Percentiles rank a stretch among this genome's conserved stretches.
phyloP scores from a whole-genome alignment of 2,888 invertebrate genomes.

The Drosophila mayaguana region DNA sequence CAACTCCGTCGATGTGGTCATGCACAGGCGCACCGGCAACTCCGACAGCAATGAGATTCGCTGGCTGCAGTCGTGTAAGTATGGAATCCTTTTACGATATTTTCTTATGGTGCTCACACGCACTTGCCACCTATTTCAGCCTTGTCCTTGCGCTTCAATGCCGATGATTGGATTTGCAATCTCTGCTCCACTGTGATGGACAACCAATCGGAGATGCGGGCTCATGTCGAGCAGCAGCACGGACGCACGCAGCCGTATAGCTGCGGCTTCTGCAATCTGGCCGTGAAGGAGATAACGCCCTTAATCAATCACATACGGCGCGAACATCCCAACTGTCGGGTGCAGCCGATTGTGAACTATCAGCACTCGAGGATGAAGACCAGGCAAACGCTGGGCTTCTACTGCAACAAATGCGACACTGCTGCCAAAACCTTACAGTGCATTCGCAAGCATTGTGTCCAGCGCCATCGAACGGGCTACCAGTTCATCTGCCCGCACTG shows the following conservation, averaged over 20 bases:
- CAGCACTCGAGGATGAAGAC: constrained; percentile 33
- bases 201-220: not conserved
- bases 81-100: not conserved
- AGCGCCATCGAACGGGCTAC: constrained; percentile 87
- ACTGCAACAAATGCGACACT: constrained; percentile 42
- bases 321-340: constrained; percentile 11
- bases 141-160: not conserved
- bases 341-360: constrained; percentile 39
- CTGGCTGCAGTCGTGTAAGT: constrained; percentile 50
- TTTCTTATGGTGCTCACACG: not conserved
- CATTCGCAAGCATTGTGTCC: constrained; percentile 58
- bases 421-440: constrained; percentile 33
- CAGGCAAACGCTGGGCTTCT: constrained; percentile 68
- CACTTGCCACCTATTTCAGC: not conserved
- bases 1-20: constrained; percentile 57
- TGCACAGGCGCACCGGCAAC: constrained; percentile 53
- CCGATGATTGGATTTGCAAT: constrained; percentile 47
- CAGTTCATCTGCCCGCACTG: constrained; percentile 91
- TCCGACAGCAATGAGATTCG: constrained; percentile 21
- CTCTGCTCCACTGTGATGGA: constrained; percentile 26
- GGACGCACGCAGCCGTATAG: constrained; percentile 10
- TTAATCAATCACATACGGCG: constrained; percentile 38
- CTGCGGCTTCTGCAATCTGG: constrained; percentile 28
- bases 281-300: not conserved
- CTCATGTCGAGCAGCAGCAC: constrained; percentile 20